Percentiles rank a stretch among this genome's conserved stretches.
These are phyloP conservation scores for Pipistrellus pipistrellus DNA, from an alignment of 2,797 vertebrate species.

Conservation along the genomic window DNA sequence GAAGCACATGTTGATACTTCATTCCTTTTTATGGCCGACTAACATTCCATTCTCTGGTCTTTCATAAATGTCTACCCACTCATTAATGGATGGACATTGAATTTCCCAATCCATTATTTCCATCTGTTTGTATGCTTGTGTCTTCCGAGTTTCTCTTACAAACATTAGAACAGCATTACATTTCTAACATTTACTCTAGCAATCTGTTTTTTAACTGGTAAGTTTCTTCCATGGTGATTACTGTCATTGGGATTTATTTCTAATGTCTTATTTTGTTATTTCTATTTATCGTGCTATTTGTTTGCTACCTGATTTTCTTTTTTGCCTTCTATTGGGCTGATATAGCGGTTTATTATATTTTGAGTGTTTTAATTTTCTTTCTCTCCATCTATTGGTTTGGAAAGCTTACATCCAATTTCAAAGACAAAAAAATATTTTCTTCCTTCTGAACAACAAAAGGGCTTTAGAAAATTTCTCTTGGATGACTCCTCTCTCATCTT, in stretches of 20 bases:
- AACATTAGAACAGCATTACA: neutral
- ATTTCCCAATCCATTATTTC: neutral
- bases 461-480: neutral
- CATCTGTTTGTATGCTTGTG: neutral
- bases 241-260: neutral
- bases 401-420: conserved; percentile 31
- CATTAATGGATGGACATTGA: neutral
- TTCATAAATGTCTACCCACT: neutral
- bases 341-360: neutral
- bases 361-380: neutral
- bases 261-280: conserved; percentile 15
- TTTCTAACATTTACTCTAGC: neutral
- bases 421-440: neutral
- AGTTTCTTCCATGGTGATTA: neutral
- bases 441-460: neutral
- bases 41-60: neutral
- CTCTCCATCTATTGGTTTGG: neutral
- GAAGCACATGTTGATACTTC: no score
- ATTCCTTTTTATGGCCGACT: neutral
- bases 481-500: neutral
- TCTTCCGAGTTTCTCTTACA: neutral
- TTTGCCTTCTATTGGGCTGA: neutral
- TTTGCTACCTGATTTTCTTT: neutral
- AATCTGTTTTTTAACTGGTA: neutral
- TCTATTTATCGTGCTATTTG: neutral